Conservation (phyloP, 2,888 invertebrate species). For the Lasioglossum malachurum region DNA sequence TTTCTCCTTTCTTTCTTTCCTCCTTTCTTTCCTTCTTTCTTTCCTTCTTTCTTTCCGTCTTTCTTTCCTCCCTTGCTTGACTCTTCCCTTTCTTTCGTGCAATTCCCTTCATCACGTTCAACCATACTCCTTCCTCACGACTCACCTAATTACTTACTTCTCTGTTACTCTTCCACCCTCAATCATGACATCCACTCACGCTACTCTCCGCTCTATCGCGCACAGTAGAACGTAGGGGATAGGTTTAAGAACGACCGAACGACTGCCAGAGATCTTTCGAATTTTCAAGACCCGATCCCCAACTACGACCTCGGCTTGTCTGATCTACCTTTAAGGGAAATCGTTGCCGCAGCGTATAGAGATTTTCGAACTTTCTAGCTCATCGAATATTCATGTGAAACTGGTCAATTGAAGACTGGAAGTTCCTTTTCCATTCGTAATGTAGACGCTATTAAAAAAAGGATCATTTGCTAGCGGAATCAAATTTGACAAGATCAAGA, state of each 20-base stretch:
- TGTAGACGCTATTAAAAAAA: background rate
- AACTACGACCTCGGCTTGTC: background rate
- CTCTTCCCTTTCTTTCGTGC: constrained; percentile 36
- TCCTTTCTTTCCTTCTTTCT: constrained; percentile 55
- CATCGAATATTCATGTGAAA: constrained; percentile 10
- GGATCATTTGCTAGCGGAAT: background rate
- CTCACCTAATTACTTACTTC: constrained; percentile 13
- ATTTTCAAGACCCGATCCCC: background rate
- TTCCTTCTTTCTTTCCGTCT: constrained; percentile 30
- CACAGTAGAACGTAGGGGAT: constrained; percentile 27
- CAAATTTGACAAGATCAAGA: background rate
- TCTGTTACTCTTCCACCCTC: constrained; percentile 9
- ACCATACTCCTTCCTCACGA: constrained; percentile 12
- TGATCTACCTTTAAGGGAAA: background rate
- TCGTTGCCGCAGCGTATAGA: background rate
- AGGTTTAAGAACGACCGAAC: background rate
- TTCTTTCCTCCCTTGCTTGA: constrained; percentile 26
- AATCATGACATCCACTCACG: constrained; percentile 21
- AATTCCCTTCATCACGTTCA: constrained; percentile 15
- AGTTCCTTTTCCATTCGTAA: background rate
- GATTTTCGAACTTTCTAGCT: background rate
- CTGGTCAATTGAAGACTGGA: background rate
- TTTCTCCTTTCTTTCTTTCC: constrained; percentile 75
- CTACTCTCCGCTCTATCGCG: background rate
- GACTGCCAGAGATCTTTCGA: background rate